These are phyloP conservation scores for Amphiprion ocellaris DNA, from an alignment of 2,113 vertebrate genomes.

Conservation along the genomic window DNA sequence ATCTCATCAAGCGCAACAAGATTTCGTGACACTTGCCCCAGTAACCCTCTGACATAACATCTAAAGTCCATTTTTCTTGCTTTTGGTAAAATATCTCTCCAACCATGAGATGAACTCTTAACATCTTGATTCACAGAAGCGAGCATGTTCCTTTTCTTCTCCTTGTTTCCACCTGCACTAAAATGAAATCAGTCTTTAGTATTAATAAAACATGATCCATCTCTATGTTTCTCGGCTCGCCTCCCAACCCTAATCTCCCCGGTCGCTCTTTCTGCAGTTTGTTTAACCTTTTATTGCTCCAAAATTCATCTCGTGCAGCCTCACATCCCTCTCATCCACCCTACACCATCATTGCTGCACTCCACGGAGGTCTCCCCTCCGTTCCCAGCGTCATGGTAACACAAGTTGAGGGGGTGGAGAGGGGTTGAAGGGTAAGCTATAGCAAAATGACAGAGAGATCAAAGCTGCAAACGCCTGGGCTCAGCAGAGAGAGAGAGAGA, in stretches of 20 bases:
- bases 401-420: slow-evolving; percentile 12
- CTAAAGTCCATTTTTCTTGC: too few relatives aligned
- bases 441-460: slow-evolving; percentile 60
- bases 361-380: not conserved
- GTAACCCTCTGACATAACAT: too few relatives aligned
- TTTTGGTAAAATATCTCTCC: too few relatives aligned
- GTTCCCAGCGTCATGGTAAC: slow-evolving; percentile 61
- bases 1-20: too few relatives aligned
- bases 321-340: slow-evolving; percentile 26
- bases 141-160: too few relatives aligned
- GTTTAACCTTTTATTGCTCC: slow-evolving; percentile 18
- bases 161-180: too few relatives aligned
- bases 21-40: too few relatives aligned
- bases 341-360: not conserved
- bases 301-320: slow-evolving; percentile 12
- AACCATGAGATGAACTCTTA: too few relatives aligned
- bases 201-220: too few relatives aligned
- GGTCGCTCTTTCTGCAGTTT: not conserved
- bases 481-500: slow-evolving; percentile 40
- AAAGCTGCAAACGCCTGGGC: slow-evolving; percentile 63
- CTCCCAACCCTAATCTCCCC: slow-evolving; percentile 10
- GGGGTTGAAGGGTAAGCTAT: slow-evolving; percentile 37
- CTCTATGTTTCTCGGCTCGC: too few relatives aligned
- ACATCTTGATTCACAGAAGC: too few relatives aligned
- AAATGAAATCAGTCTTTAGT: too few relatives aligned